Conservation (phyloP, 2,888 invertebrate genomes). For the Gnatocerus cornutus region DNA sequence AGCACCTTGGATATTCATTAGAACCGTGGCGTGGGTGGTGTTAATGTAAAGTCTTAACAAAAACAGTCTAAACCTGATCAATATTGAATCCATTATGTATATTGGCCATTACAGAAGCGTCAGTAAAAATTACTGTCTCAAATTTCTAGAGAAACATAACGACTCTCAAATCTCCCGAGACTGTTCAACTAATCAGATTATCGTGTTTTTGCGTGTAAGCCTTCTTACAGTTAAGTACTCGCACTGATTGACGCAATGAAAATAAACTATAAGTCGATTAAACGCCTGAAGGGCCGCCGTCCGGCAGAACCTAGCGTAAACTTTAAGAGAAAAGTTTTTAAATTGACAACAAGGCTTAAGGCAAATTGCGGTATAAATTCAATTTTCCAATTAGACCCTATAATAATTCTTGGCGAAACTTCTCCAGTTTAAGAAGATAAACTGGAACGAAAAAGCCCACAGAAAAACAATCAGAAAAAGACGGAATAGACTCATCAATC, state of each 20-base stretch:
- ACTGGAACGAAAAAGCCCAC: conserved; percentile 1
- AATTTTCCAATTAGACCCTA: conserved; percentile 15
- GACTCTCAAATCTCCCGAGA: conserved; percentile 1
- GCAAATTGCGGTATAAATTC: conserved; percentile 10
- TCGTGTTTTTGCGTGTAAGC: conserved; percentile 15
- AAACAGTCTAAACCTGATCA: conserved; percentile 10
- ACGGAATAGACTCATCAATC: conserved; percentile 19
- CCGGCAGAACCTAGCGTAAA: too few species aligned
- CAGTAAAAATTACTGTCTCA: conserved; percentile 1
- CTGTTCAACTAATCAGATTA: conserved; percentile 7
- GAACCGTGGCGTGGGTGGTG: conserved; percentile 4
- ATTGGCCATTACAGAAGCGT: conserved; percentile 11
- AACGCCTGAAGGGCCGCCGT: too few species aligned
- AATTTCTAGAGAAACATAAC: not conserved
- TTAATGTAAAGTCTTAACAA: conserved; percentile 12
- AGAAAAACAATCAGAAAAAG: conserved; percentile 9
- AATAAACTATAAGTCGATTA: not conserved
- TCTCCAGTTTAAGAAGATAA: conserved; percentile 9
- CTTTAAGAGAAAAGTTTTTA: conserved; percentile 6
- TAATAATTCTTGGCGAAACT: conserved; percentile 14
- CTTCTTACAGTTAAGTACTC: not conserved
- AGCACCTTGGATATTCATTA: not conserved
- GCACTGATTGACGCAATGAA: conserved; percentile 15
- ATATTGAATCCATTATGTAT: conserved; percentile 24
- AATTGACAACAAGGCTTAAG: not conserved